phyloP scores from a whole-genome alignment of 1,140 invertebrate species.

The Drosophila leontia region DNA sequence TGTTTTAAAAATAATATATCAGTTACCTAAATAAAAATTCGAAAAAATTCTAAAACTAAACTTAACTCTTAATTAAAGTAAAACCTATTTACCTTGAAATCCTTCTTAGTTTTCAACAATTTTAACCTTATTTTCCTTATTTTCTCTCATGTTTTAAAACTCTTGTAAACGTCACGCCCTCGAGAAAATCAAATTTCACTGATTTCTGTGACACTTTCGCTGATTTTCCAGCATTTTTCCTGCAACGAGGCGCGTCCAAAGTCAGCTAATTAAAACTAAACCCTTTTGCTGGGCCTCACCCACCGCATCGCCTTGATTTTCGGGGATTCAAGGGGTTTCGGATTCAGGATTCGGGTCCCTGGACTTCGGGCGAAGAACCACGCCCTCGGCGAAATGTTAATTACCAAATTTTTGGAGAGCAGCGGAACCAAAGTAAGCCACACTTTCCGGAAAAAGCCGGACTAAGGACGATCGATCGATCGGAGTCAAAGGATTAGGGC shows the following conservation, averaged over 20 bases:
- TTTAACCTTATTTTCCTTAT: background rate
- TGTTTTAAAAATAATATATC: too few relatives aligned
- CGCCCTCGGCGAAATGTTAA: conserved; percentile 62
- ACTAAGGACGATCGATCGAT: conserved; percentile 44
- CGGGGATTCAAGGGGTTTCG: background rate
- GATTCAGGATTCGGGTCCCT: background rate
- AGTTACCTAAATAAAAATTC: too few relatives aligned
- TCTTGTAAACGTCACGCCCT: conserved; percentile 24
- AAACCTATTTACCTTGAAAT: background rate
- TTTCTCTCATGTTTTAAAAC: conserved; percentile 4
- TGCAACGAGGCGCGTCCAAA: conserved; percentile 51
- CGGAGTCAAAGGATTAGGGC: conserved; percentile 76
- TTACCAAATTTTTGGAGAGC: conserved; percentile 64
- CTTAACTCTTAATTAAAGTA: too few relatives aligned
- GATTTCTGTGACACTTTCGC: conserved; percentile 18
- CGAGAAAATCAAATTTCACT: conserved; percentile 4
- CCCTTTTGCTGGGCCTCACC: conserved; percentile 32
- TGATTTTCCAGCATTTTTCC: conserved; percentile 2
- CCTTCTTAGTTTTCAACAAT: background rate
- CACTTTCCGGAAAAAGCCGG: conserved; percentile 74
- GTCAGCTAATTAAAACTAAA: conserved; percentile 67
- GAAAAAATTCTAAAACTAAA: too few relatives aligned
- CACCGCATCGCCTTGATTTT: conserved; percentile 7
- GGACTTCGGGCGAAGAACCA: conserved; percentile 10
- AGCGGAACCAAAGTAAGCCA: conserved; percentile 82